phyloP scores from a whole-genome alignment of 2,797 vertebrate genomes.

The Ctenopoma multispine region DNA sequence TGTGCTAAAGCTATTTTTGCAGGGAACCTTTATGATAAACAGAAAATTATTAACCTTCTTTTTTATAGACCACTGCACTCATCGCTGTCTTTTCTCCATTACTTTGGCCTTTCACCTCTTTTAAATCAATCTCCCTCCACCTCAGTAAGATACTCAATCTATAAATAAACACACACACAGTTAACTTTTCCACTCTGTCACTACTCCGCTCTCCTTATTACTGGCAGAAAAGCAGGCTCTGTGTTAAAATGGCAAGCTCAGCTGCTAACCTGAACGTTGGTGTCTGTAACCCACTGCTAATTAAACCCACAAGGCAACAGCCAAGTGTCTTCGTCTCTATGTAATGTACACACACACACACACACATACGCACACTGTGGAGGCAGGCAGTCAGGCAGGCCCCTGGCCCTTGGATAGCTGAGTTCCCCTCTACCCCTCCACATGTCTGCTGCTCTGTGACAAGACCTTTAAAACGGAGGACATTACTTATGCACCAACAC shows the following conservation, averaged over 20 bases:
- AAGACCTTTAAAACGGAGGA: slow-evolving; percentile 81
- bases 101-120: slow-evolving; percentile 15
- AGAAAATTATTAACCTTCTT: slow-evolving; percentile 24
- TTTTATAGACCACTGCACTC: neutral
- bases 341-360: slow-evolving; percentile 49
- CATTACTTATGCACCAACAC: slow-evolving; percentile 71
- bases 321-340: slow-evolving; percentile 66
- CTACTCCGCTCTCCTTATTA: slow-evolving; percentile 67
- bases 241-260: slow-evolving; percentile 74
- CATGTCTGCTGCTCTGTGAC: slow-evolving; percentile 75
- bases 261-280: slow-evolving; percentile 73
- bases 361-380: slow-evolving; percentile 25
- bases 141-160: slow-evolving; percentile 24
- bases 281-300: slow-evolving; percentile 76
- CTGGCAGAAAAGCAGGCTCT: slow-evolving; percentile 68
- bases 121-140: slow-evolving; percentile 40
- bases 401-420: slow-evolving; percentile 67
- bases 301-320: slow-evolving; percentile 84
- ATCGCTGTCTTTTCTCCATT: neutral
- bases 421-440: slow-evolving; percentile 61
- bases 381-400: slow-evolving; percentile 50
- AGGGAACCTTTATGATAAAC: slow-evolving; percentile 27
- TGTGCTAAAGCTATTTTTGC: slow-evolving; percentile 46
- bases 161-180: slow-evolving; percentile 47
- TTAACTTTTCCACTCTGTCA: slow-evolving; percentile 68